Base-by-base conservation (phyloP, 2,888 invertebrate species). In the Temnothorax rugatulus region DNA sequence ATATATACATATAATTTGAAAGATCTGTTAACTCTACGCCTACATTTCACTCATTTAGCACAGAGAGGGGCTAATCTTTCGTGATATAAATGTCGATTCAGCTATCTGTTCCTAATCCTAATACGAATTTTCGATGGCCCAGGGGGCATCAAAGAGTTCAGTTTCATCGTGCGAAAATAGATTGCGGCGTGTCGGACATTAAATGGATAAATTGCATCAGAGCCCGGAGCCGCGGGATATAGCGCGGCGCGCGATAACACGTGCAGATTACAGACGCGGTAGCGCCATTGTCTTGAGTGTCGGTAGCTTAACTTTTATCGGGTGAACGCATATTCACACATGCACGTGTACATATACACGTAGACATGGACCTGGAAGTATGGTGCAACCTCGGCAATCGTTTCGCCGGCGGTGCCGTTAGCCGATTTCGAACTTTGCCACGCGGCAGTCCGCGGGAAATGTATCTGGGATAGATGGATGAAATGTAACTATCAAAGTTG, bases 401-500 rank as follows among this genome's bases (percentile, higher is more conserved):
- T 82, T 82, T 81, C 73, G 85, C 54, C 84, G 79, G 69, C 64
- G 86, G 77, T 86, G 87, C 84, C 83, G 87, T 86, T 85, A 85
- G 88, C 86, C 89, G 88, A 90, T 90, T 90, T 77, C 87, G 85
- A 90, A 90, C 83, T 90, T 90, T 86, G 82, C 86, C 86, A 82
- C 89, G 84, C 88, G 83, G 85, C 89, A 86, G 84, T 86, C 90
- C 90, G 86, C 87, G 87, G 88, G 82, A 88, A 91, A 92, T 91
- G 90, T 92, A 93, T 91, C 89, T 91, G 84, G 91, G 89, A 93
- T 92, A 92, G 93, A 94, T 92, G 92, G 93, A 94, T 93, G 93
- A 92, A 93, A 92, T 91, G 93, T 93, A 93, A 94, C 94, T 94
- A 94, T 94, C 93, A 94, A 94, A 94, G 94, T 94, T 94, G 93